Conservation (phyloP, 2,888 invertebrate species). For the Aplocera efformata region DNA sequence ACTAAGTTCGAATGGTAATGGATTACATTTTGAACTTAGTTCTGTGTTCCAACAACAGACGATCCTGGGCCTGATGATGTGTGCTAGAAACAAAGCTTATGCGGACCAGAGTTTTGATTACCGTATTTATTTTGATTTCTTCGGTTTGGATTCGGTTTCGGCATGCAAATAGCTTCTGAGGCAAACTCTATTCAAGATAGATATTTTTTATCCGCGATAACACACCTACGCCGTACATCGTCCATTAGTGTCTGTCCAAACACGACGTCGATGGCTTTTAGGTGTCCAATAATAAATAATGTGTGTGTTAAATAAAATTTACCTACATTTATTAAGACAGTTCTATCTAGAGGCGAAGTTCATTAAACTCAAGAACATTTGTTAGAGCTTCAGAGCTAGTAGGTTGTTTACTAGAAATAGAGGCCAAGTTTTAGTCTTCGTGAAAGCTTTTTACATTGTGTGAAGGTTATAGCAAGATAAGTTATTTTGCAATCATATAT, state of each 20-base stretch:
- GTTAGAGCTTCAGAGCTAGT: background rate
- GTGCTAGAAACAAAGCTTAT: too few relatives aligned
- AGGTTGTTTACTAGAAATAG: too few relatives aligned
- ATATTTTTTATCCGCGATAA: slow-evolving; percentile 33
- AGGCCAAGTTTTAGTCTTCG: too few relatives aligned
- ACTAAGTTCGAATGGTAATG: too few relatives aligned
- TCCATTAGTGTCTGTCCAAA: slow-evolving; percentile 54
- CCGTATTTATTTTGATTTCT: background rate
- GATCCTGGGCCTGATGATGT: too few relatives aligned
- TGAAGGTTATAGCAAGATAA: too few relatives aligned
- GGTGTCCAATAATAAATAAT: slow-evolving; percentile 41
- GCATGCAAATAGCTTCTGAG: slow-evolving; percentile 23
- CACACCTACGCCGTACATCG: slow-evolving; percentile 30
- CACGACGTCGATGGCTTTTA: slow-evolving; percentile 47
- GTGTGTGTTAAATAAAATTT: slow-evolving; percentile 11
- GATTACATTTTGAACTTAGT: too few relatives aligned
- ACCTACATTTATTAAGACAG: slow-evolving; percentile 18
- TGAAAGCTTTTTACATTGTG: too few relatives aligned
- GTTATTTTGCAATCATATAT: too few relatives aligned
- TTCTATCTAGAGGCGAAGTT: slow-evolving; percentile 12
- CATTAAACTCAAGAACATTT: slow-evolving; percentile 15
- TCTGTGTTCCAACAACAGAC: too few relatives aligned
- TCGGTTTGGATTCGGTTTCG: slow-evolving; percentile 6
- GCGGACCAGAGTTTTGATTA: too few relatives aligned
- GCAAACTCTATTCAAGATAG: slow-evolving; percentile 27